Percentiles rank a stretch among this genome's conserved stretches.
Conservation (phyloP, 2,113 vertebrate species). For the Casuarius casuarius region DNA sequence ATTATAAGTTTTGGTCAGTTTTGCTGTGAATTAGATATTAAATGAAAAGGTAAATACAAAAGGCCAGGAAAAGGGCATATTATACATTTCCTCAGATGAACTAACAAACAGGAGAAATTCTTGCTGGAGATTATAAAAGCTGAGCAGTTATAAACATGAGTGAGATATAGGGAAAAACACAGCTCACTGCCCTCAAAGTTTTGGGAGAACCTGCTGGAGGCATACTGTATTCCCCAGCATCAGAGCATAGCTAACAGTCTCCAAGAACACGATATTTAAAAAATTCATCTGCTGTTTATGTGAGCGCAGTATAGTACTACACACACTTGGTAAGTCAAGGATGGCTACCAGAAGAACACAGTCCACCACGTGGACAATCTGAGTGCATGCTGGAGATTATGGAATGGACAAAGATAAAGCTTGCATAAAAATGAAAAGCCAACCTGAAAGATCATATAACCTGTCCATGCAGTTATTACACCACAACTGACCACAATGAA, state of each 20-base stretch:
- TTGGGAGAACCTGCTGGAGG: neutral
- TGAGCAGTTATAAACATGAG: fast-evolving
- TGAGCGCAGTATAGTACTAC: neutral
- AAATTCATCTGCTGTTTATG: neutral
- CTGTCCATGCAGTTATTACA: neutral
- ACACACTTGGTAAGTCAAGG: fast-evolving
- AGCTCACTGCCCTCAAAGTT: neutral
- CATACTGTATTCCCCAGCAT: neutral
- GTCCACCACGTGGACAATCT: neutral
- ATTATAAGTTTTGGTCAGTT: neutral
- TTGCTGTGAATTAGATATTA: neutral
- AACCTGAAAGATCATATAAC: neutral
- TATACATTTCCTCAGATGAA: neutral
- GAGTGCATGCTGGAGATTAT: neutral
- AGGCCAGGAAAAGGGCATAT: neutral
- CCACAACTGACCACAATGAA: fast-evolving
- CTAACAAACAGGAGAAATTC: neutral
- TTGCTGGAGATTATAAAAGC: neutral
- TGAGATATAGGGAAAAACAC: neutral
- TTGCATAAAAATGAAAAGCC: neutral
- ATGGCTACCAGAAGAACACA: neutral
- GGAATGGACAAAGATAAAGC: neutral
- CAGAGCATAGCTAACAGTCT: neutral
- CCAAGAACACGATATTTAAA: neutral
- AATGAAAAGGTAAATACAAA: neutral